A percentile compares a stretch with the other conserved stretches of the same genome.
Evolutionary conservation across 2,113 vertebrate genomes (phyloP).

Genomic region (Dryoscopus gambensis): DNA sequence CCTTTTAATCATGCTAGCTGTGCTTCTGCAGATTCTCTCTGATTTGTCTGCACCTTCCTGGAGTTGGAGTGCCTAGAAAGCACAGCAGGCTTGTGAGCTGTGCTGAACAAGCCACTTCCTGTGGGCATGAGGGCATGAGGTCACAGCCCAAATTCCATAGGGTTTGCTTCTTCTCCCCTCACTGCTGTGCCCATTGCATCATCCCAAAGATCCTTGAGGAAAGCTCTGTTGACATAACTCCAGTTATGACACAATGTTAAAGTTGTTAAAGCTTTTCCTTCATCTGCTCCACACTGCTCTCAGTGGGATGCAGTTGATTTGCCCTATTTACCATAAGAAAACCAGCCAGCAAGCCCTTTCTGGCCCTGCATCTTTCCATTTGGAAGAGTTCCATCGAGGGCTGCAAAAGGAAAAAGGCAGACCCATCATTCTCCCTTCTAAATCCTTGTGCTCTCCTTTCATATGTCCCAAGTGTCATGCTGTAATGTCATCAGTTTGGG

Average conservation of each 20-base stretch:
- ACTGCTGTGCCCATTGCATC: neutral
- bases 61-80: neutral
- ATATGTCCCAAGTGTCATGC: neutral
- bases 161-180: neutral
- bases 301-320: neutral
- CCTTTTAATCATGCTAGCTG: conserved; percentile 62
- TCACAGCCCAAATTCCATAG: neutral
- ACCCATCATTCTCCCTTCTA: neutral
- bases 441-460: neutral
- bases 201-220: neutral
- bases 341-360: neutral
- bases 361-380: neutral
- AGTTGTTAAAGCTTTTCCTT: neutral
- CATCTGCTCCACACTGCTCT: neutral
- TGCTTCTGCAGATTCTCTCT: conserved; percentile 39
- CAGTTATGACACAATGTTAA: neutral
- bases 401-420: neutral
- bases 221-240: neutral
- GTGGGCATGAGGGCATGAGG: neutral
- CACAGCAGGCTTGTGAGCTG: neutral
- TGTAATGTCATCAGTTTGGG: neutral
- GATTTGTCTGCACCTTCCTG: conserved; percentile 41
- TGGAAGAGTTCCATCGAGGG: neutral
- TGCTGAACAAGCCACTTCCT: neutral
- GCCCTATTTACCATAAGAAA: neutral